These are phyloP conservation scores for Bettongia penicillata DNA, from an alignment of 2,113 vertebrate species.

Conservation along the genomic window DNA sequence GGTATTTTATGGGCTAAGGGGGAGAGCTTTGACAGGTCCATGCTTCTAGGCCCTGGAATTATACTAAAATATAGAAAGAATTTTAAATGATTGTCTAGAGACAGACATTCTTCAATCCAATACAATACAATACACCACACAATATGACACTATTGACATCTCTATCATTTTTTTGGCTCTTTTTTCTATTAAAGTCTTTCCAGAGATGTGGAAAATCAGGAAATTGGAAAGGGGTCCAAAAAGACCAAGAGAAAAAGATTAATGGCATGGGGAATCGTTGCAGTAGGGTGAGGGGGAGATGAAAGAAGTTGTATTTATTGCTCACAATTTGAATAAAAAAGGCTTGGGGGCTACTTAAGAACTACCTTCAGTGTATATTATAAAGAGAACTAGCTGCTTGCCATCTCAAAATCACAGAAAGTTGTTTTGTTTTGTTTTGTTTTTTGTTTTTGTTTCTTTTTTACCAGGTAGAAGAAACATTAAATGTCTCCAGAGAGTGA, in stretches of 20 bases:
- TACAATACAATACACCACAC: too few species aligned
- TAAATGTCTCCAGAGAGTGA: slow-evolving; percentile 29
- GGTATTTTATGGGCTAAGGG: too few species aligned
- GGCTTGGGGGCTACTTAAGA: slow-evolving; percentile 54
- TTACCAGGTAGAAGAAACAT: neutral
- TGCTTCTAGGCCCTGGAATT: neutral
- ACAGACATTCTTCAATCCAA: neutral
- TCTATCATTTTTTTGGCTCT: neutral
- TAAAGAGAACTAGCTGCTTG: neutral
- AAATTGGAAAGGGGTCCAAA: slow-evolving; percentile 47
- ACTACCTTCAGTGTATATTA: slow-evolving; percentile 29
- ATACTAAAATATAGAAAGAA: neutral
- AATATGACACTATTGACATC: neutral
- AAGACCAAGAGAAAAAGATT: slow-evolving; percentile 69
- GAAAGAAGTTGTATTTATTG: slow-evolving; percentile 69
- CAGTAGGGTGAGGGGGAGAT: slow-evolving; percentile 58
- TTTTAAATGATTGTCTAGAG: slow-evolving; percentile 41
- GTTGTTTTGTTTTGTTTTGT: too few species aligned
- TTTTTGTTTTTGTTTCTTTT: slow-evolving; percentile 22
- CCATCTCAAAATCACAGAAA: neutral
- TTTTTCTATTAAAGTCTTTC: slow-evolving; percentile 40
- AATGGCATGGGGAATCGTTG: slow-evolving; percentile 67
- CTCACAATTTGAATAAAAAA: slow-evolving; percentile 72
- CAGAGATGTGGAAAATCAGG: slow-evolving; percentile 16
- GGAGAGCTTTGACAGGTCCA: too few species aligned